Evolutionary conservation across 2,888 invertebrate genomes (phyloP), one percentile per base, ranked within the genome.

Genomic region (Trachelus iudaicus): DNA sequence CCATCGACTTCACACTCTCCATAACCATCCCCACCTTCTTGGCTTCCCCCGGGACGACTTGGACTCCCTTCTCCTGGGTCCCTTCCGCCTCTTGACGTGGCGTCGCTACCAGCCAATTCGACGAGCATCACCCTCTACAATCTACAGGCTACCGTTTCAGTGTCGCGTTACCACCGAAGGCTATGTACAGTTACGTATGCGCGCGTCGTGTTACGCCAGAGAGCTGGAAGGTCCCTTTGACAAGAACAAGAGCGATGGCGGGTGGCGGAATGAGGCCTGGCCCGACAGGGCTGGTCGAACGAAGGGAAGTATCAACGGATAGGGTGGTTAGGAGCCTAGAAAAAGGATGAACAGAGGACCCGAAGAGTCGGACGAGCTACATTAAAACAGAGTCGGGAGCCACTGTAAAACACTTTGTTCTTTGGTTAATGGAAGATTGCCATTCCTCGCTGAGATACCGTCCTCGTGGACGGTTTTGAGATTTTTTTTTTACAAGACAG

Each of bases 381-480:
- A 23, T 71, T 33, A 34, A 71, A 71, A 71, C 12, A 35, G 35
- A 35, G 35, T 35, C 35, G 15, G 34, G 34, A 78, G 31, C 37
- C 74, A 31, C 35, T 76, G 73, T 73, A 73, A 68, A 73, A 75
- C 76, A 76, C 78, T 78, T 78, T 78, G 78, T 78, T 75, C 78
- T 75, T 78, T 75, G 23, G 73, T 75, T 75, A 78, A 76, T 76
- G 78, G 78, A 73, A 78, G 78, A 78, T 78, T 78, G 75, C 75
- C 78, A 73, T 78, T 56, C 33, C 35, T 75, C 73, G 31, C 69
- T 69, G 33, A 35, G 35, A 74, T 34, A 31, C 71, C 71, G 9
- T 15, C 13, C 71, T 23, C 12, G 13, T 34, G 71, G 33, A 31
- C 13, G 31, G 23, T 23, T 56, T 15, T 23, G 56, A 56, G 1